Base-by-base conservation (phyloP, 2,113 vertebrate genomes). In the Probosciger aterrimus region DNA sequence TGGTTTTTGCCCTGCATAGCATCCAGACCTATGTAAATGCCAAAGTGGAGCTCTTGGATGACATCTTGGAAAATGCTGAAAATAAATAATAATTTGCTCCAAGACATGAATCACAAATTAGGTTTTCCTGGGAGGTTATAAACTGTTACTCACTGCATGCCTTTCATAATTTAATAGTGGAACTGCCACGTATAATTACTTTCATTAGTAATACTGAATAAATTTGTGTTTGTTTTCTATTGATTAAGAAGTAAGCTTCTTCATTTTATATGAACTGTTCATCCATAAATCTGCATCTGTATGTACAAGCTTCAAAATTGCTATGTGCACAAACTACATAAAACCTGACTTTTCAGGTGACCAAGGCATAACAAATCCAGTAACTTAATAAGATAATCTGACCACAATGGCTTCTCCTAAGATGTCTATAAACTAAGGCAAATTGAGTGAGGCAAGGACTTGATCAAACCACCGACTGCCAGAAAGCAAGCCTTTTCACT, bases 181-280 rank as follows among this genome's bases (percentile, higher is more conserved):
- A 94, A 95, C 43, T 88, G 71, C 59, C 33, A 95, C 77, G 63
- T 90, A 91, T 90, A 87, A 96, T 93, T 91, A 77, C 64, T 91
- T 90, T 86, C 64, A 92, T 90, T 85, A 96, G 88, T 88, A 79
- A 82, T 73, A 87, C 41, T 83, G 89, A 93, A 93, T 92, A 93
- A 75, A 95, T 95, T 93, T 93, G 80, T 95, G 90, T 94, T 96
- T 92, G 46, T 67, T 87, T 94, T 90, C 92, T 92, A 91, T 96
- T 95, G 95, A 96, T 95, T 95, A 97, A 88, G 44, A 89, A 88
- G 59, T 53, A 94, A 97, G 91, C 57, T 73, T 55, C 67, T 88
- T 92, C 86, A 22, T 82, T 90, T 93, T 88, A 71, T 74, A 91
- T 23, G 44, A 96, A 92, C 52, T 82, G 37, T 62, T 88, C 0